Conservation (phyloP, 2,888 invertebrate species). For the Machimus rusticus region DNA sequence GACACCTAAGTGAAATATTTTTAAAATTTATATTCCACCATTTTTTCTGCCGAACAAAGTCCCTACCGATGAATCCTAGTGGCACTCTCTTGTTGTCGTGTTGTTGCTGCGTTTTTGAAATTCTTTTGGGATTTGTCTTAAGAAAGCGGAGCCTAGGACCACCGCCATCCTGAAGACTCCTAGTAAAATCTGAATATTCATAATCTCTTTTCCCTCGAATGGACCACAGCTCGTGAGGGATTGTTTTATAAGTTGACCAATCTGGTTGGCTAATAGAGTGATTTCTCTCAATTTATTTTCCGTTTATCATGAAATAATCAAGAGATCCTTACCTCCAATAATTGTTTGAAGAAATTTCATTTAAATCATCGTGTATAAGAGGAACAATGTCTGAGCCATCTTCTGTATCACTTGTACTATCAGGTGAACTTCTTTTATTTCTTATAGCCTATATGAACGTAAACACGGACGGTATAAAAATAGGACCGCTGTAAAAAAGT, state of each 20-base stretch:
- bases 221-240: conserved; percentile 65
- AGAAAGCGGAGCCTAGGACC: neutral
- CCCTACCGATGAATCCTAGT: conserved; percentile 43
- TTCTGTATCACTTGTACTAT: neutral
- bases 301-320: neutral
- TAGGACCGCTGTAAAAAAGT: neutral
- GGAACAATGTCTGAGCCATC: neutral
- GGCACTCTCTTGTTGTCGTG: conserved; percentile 37
- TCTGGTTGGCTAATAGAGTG: neutral
- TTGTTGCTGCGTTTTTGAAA: neutral
- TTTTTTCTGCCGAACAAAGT: neutral
- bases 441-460: neutral
- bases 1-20: conserved; percentile 39
- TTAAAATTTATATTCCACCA: neutral
- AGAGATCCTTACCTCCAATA: neutral
- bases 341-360: neutral
- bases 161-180: neutral
- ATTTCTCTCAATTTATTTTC: neutral
- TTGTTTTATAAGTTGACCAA: conserved; percentile 58
- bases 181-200: conserved; percentile 11
- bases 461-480: neutral
- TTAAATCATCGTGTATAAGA: neutral
- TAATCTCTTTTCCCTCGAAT: conserved; percentile 67
- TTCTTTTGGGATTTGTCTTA: neutral
- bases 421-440: neutral